A percentile compares a stretch with the other conserved stretches of the same genome.
Conservation (phyloP, 2,888 invertebrate genomes). For the Icerya purchasi region DNA sequence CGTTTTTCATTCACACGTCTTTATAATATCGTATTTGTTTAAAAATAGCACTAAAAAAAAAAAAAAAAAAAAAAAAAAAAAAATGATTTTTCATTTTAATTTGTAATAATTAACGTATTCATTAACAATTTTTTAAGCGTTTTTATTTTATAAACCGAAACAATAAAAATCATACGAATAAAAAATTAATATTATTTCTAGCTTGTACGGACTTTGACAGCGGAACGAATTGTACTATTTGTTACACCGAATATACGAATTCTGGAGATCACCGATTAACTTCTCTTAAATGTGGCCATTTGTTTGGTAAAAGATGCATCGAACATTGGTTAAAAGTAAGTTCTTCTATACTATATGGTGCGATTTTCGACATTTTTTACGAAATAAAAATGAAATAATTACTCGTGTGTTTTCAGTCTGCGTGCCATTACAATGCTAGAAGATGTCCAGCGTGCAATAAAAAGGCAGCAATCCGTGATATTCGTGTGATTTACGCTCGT, state of each 20-base stretch:
- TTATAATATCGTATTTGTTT: too few relatives aligned
- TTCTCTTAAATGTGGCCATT: conserved; percentile 76
- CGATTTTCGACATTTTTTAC: too few relatives aligned
- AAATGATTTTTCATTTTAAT: too few relatives aligned
- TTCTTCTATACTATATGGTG: not conserved
- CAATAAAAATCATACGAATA: too few relatives aligned
- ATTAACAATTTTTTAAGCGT: too few relatives aligned
- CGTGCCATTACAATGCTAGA: conserved; percentile 27
- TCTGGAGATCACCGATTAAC: conserved; percentile 66
- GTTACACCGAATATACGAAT: conserved; percentile 70
- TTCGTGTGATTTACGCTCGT: conserved; percentile 58
- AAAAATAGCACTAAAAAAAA: too few relatives aligned
- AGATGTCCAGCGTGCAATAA: conserved; percentile 77
- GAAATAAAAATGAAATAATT: conserved; percentile 1
- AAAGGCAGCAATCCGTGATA: conserved; percentile 41
- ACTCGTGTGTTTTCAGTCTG: conserved; percentile 12
- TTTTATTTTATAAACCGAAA: too few relatives aligned
- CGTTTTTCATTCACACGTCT: too few relatives aligned
- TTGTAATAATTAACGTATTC: too few relatives aligned
- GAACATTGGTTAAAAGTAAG: conserved; percentile 45
- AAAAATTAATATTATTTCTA: too few relatives aligned
- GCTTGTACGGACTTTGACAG: conserved; percentile 36
- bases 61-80: too few relatives aligned
- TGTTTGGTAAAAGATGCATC: conserved; percentile 69
- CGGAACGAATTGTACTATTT: conserved; percentile 62